Evolutionary conservation across 2,113 vertebrate genomes (phyloP), one percentile per base, ranked within the genome.

Genomic region (Xerus inauris): DNA sequence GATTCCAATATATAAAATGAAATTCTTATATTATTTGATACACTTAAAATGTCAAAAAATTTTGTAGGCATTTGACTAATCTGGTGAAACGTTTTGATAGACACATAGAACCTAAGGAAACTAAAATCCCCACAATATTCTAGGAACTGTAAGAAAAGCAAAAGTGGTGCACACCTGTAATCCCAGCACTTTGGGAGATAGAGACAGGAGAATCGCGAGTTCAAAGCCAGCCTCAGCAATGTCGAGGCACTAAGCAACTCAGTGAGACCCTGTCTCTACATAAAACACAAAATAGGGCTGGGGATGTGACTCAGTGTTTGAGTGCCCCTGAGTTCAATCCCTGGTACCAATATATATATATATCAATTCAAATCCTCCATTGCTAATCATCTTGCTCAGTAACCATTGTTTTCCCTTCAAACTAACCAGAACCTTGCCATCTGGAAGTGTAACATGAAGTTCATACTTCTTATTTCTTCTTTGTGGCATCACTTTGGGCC

Each of bases 291-390:
- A n/a, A n/a, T n/a, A n/a, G n/a, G n/a, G n/a, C n/a, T n/a, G n/a
- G n/a, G n/a, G n/a, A n/a, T n/a, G n/a, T n/a, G n/a, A n/a, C n/a
- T n/a, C n/a, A n/a, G n/a, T n/a, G n/a, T n/a, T n/a, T n/a, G n/a
- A n/a, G n/a, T n/a, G n/a, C n/a, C n/a, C n/a, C n/a, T n/a, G n/a
- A n/a, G n/a, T n/a, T n/a, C n/a, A n/a, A n/a, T n/a, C n/a, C n/a
- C n/a, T n/a, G n/a, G n/a, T n/a, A n/a, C n/a, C n/a, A n/a, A n/a
- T n/a, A n/a, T n/a, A n/a, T n/a, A n/a, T n/a, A n/a, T n/a, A 98
- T 89, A 99, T 99, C 94, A 99, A 94, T 69, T 99, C 99, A 98
- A 99, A 99, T 51, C 99, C 99, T 75, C 99, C 99, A 96, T 98
- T 97, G 87, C 98, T 99, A 47, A 99, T 99, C 88, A 99, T 98